Evolutionary conservation across 2,888 invertebrate species (phyloP), one percentile per base, ranked within the genome.

Genomic region (Trilocha varians): DNA sequence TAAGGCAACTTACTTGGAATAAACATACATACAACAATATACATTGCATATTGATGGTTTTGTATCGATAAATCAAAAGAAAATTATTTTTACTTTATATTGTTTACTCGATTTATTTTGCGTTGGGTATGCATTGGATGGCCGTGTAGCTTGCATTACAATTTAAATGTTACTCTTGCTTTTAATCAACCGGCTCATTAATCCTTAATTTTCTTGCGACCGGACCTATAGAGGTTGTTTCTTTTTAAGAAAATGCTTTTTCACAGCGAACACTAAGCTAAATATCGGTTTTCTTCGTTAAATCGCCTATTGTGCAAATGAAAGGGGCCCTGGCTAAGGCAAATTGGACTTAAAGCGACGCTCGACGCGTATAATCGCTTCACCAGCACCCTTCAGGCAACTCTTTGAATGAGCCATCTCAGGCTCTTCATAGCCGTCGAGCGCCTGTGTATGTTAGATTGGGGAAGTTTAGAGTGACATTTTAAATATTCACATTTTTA

Each of bases 291-390:
- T 36, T 15, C 16, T 36, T 36, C 14, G 16, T 16, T 15, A 36
- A 41, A 6, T 25, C 41, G 36, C 15, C 36, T 18, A 41, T 41
- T 41, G 36, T 41, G 36, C 32, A 33, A 41, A 36, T 36, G 41
- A 41, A 36, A 36, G 41, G 13, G 32, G 33, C 41, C 36, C 41
- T 44, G 41, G 45, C 40, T 9, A 37, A 43, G 43, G 49, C 46
- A 51, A 52, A 56, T 52, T 55, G 54, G 52, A 43, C 51, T 44
- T 44, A 38, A 51, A 50, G 51, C 39, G 46, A 36, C 36, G 45
- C 37, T 42, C 38, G 34, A 48, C 39, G 49, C 45, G 48, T 53
- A 57, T 57, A 55, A 53, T 49, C 45, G 46, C 40, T 53, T 46
- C 45, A 49, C 52, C 47, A 17, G 33, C 34, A 15, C 38, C 25